Evolutionary conservation across 1,140 invertebrate species (phyloP), one percentile per base, ranked within the genome.

Genomic region (Dendroctonus ponderosae): DNA sequence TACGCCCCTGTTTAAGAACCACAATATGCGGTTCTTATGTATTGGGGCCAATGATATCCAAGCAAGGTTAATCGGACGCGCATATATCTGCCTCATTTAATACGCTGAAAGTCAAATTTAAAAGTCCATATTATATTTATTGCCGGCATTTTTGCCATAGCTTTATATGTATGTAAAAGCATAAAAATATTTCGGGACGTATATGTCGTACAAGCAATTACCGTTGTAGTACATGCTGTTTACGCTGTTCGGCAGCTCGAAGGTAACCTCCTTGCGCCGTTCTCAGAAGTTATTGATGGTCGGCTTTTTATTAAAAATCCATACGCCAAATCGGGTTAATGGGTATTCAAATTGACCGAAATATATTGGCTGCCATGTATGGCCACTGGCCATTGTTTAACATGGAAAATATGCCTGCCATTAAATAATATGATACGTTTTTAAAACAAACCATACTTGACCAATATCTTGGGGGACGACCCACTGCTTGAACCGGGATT

Each of bases 41-140:
- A 67, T 67, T 67, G 66, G 44, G 66, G 66, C 66, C 66, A 67
- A 67, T 67, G 66, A 62, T 67, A 67, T 46, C 48, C 42, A 38
- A 62, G 57, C 66, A 67, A 67, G 66, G 66, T 61, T 67, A 67
- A 56, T 50, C 58, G 58, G 51, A 62, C n/a, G 5, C 9, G 14
- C n/a, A 26, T 52, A 56, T 56, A 54, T 53, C 62, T 63, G 43
- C 48, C 51, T 63, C 41, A 54, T 26, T 26, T 26, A 26, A 26
- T 26, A 26, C 26, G 3, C 26, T 63, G 62, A 63, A 63, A 63
- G 62, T 63, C 62, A 56, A 63, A 63, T 63, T 63, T 62, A 49
- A 51, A 53, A 41, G 48, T 61, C 14, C 41, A 43, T 50, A 46
- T 14, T 58, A 11, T 26, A 9, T 43, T 7, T 12, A 46, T 46